Conservation (phyloP, 2,888 invertebrate species). For the Entomobrya proxima region DNA sequence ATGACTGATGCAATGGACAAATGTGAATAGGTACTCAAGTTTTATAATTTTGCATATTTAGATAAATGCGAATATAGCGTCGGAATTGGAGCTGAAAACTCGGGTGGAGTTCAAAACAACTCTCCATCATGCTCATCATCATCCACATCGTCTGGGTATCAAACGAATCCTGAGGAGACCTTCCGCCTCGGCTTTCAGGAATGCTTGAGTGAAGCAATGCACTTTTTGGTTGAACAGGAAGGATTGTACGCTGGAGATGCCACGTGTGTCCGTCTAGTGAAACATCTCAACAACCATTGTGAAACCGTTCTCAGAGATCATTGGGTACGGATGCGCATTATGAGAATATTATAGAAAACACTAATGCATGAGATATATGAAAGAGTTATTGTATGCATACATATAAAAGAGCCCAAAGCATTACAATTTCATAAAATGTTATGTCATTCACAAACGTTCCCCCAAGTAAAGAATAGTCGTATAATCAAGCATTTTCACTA, state of each 20-base stretch:
- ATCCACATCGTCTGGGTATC: constrained; percentile 68
- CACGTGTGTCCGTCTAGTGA: constrained; percentile 87
- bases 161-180: constrained; percentile 78
- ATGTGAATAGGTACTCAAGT: no score
- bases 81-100: constrained; percentile 41
- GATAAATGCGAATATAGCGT: constrained; percentile 74
- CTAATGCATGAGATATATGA: no score
- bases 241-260: constrained; percentile 85
- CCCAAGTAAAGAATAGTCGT: neutral
- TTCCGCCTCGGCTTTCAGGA: constrained; percentile 93
- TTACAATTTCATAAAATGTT: no score
- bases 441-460: no score
- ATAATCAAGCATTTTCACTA: neutral
- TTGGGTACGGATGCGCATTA: constrained; percentile 58
- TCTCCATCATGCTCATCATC: constrained; percentile 52
- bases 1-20: no score
- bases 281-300: constrained; percentile 90
- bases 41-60: constrained; percentile 44
- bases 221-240: constrained; percentile 91
- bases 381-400: no score
- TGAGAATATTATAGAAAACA: no score
- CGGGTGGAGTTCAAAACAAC: neutral
- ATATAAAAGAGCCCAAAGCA: no score
- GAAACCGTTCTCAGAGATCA: constrained; percentile 79
- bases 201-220: constrained; percentile 91